Conservation (phyloP, 2,888 invertebrate genomes). For the Euplagia quadripunctaria region DNA sequence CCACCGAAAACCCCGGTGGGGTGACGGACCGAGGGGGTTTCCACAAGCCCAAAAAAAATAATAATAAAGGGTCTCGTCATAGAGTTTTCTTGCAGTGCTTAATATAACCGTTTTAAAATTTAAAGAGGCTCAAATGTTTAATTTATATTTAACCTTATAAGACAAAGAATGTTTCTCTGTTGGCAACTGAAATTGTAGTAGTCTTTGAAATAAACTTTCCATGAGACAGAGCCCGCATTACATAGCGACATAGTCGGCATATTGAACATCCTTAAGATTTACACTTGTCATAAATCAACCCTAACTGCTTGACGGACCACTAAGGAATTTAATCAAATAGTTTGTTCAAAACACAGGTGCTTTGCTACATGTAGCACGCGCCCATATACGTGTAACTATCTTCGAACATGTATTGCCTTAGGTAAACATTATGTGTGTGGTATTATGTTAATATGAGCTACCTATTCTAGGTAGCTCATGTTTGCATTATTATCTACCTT, state of each 20-base stretch:
- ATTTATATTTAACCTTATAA: background rate
- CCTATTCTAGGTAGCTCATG: too few relatives aligned
- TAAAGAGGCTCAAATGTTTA: too few relatives aligned
- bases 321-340: conserved; percentile 63
- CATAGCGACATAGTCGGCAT: conserved; percentile 33
- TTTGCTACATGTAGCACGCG: conserved; percentile 57
- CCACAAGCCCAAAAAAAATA: too few relatives aligned
- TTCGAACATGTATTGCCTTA: conserved; percentile 2
- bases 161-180: background rate
- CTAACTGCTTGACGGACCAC: conserved; percentile 50
- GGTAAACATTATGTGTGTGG: too few relatives aligned
- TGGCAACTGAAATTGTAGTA: background rate
- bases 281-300: conserved; percentile 53
- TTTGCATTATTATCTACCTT: too few relatives aligned
- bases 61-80: too few relatives aligned
- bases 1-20: too few relatives aligned
- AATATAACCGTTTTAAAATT: too few relatives aligned
- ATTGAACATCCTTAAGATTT: conserved; percentile 47
- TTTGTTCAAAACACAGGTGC: conserved; percentile 61
- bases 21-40: too few relatives aligned
- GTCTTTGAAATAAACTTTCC: background rate
- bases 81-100: too few relatives aligned
- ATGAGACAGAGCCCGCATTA: conserved; percentile 17
- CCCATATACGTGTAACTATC: conserved; percentile 32
- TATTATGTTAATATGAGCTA: too few relatives aligned